These are phyloP conservation scores for Oenanthe melanoleuca DNA, from an alignment of 2,113 vertebrate species.

Conservation along the genomic window DNA sequence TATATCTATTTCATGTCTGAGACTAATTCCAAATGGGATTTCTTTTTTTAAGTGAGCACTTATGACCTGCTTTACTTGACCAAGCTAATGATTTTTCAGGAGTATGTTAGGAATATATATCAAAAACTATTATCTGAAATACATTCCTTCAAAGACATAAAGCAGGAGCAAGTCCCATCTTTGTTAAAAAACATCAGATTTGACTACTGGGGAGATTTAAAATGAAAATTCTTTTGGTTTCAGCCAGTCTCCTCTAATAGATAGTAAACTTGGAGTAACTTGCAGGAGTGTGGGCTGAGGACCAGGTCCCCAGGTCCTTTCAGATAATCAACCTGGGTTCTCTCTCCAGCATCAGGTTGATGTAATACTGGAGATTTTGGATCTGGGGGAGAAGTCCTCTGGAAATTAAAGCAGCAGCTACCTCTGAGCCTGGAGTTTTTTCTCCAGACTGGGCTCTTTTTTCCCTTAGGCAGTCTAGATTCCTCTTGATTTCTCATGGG, in stretches of 20 bases:
- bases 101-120: neutral
- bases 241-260: neutral
- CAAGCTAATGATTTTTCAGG: neutral
- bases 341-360: neutral
- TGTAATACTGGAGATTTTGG: neutral
- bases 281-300: neutral
- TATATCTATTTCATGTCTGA: neutral
- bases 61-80: neutral
- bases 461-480: neutral
- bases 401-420: neutral
- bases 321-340: neutral
- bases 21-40: neutral
- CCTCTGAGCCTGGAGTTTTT: neutral
- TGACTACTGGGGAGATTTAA: neutral
- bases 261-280: neutral
- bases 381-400: neutral
- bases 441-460: neutral
- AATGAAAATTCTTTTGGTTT: neutral
- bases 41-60: neutral
- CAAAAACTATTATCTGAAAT: neutral
- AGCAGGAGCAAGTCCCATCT: neutral
- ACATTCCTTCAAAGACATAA: neutral
- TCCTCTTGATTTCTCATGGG: accelerated
- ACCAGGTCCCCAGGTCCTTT: neutral
- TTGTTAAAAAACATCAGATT: neutral